Evolutionary conservation across 2,113 vertebrate genomes (phyloP), one percentile per base, ranked within the genome.

Genomic region (Fukomys damarensis): DNA sequence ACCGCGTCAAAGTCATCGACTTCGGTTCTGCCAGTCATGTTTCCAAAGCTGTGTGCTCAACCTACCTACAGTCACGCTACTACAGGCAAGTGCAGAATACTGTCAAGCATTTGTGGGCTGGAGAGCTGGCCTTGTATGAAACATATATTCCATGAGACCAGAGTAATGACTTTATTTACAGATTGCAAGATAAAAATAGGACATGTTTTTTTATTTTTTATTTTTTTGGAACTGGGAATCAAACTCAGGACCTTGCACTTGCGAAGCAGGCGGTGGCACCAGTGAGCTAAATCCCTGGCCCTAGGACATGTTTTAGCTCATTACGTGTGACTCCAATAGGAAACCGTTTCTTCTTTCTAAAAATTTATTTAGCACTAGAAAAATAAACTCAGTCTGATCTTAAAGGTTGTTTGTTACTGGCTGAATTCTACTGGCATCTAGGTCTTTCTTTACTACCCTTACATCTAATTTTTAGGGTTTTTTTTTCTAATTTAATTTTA

Each of bases 11-110:
- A 95, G 99, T 99, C 97, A 99, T 99, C 17, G 99, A 99, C 97
- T 99, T 99, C 2, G 99, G 99, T 96, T 99, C 99, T 3, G 99
- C 99, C 89, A 99, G 99, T 97, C 99, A 99, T 0, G 99, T 99
- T 61, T 99, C 99, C 86, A 99, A 99, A 98, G 99, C 99, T 0
- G 99, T 99, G 76, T 99, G 99, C 97, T 99, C 99, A 63, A 99
- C 99, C 35, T 99, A 99, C 92, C 96, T 99, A 97, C 99, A 99
- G 99, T 99, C 99, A 0, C 99, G 99, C 56, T 99, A 99, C 97
- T 99, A 99, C 98, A 99, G 99, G 99, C 99, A 96, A 98, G 98
- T 96, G 1, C 35, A 83, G 72, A 52, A 84, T 92, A 72, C 61
- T 88, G 19, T 89, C 83, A 56, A 66, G 26, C 11, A 0, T 61